Base-by-base conservation (phyloP, 2,113 vertebrate species). In the Saguinus midas region DNA sequence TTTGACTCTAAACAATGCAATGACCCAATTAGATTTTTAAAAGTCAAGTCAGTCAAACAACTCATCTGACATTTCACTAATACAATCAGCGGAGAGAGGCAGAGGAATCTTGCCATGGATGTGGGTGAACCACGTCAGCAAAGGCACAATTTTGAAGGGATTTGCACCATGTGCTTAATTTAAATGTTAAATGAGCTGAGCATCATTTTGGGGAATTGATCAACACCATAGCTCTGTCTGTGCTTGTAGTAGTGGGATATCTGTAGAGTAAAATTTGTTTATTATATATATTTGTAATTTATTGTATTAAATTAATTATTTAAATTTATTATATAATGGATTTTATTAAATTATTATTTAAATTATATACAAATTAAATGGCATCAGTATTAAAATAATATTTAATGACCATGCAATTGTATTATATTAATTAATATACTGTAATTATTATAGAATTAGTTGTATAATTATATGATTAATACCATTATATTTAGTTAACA, bases 51-150 rank as follows among this genome's bases (percentile, higher is more conserved):
- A 66, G 45, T n/a, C 57, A n/a, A 68, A 29, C 37, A 29, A 21
- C 58, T n/a, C 45, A 10, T 12, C 5, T 21, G 48, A 23, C n/a
- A 37, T 82, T 68, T 93, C 23, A 9, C 35, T 23, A 9, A 21
- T 32, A 6, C 12, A 4, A 45, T 35, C 78, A n/a, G 20, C 18
- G 6, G 50, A 11, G 20, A 37, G 45, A 45, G 21, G n/a, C 45
- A 8, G 37, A 35, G 17, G 35, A 37, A 21, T 17, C 3, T 1
- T 5, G 5, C 25, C 2, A 4, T 0, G 2, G 6, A 5, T 0
- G 8, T 13, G 17, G 52, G 1, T 2, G 11, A 9, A 8, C 8
- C 58, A 2, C 45, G 23, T 80, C 10, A 0, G 14, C n/a, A 21
- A 66, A 76, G 40, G 29, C 12, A 8, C 0, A 11, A 14, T 55